Conservation (phyloP, 2,888 invertebrate species). For the Tanaodytes sp. region DNA sequence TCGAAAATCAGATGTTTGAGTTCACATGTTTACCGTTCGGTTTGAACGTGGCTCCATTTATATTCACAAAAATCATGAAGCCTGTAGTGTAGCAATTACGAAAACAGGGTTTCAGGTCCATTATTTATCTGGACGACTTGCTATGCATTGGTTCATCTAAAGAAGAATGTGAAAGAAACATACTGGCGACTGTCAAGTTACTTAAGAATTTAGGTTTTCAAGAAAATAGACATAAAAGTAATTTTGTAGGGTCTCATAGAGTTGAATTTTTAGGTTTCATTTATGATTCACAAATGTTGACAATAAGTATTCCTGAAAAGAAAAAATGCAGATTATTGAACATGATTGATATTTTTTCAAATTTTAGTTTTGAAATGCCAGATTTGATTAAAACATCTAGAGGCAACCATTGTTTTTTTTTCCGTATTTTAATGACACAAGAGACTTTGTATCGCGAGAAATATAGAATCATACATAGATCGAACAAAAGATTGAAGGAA, state of each 20-base stretch:
- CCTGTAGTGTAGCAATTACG: neutral
- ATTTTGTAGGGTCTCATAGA: neutral
- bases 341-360: too few relatives aligned
- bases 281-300: too few relatives aligned
- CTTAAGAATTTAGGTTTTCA: conserved; percentile 11
- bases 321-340: too few relatives aligned
- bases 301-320: too few relatives aligned
- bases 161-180: neutral
- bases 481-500: neutral
- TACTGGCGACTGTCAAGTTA: neutral
- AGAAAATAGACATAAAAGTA: conserved; percentile 10
- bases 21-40: conserved; percentile 7
- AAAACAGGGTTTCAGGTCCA: neutral
- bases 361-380: too few relatives aligned
- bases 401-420: too few relatives aligned
- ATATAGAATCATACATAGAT: neutral
- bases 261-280: conserved; percentile 21
- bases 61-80: conserved; percentile 17
- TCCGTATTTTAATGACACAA: too few relatives aligned
- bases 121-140: conserved; percentile 5
- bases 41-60: conserved; percentile 4
- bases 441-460: neutral
- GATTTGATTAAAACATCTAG: too few relatives aligned
- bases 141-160: neutral
- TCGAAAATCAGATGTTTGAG: neutral